Conservation (phyloP, 2,888 invertebrate species). For the Andrena chrysosceles region DNA sequence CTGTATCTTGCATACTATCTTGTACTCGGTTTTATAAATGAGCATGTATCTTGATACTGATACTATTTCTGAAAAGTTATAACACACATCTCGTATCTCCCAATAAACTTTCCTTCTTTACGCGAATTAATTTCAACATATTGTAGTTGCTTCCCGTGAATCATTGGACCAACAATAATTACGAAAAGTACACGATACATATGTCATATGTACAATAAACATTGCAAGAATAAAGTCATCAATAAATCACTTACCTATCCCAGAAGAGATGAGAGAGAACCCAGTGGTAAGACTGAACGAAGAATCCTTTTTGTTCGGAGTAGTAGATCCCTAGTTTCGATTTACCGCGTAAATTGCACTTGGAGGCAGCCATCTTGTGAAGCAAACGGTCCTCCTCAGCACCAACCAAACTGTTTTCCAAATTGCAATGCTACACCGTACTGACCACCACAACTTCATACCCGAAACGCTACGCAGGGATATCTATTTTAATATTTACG, state of each 20-base stretch:
- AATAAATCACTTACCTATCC: background rate
- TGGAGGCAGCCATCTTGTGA: conserved; percentile 51
- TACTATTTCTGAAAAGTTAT: too few species aligned
- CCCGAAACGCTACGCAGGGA: accelerated
- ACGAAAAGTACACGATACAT: background rate
- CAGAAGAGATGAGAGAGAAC: background rate
- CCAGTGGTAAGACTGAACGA: background rate
- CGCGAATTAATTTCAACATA: too few species aligned
- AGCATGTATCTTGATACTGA: too few species aligned
- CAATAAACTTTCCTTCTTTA: background rate
- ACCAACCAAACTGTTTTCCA: background rate
- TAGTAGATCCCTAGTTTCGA: background rate
- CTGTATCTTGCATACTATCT: background rate
- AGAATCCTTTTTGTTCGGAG: background rate
- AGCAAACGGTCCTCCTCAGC: background rate
- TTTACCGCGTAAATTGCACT: conserved; percentile 24
- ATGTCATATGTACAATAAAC: background rate
- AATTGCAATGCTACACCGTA: background rate
- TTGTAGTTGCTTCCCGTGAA: background rate
- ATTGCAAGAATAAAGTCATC: background rate
- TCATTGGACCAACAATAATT: background rate
- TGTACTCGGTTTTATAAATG: background rate
- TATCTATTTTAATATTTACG: background rate
- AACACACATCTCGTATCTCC: too few species aligned
- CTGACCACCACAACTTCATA: background rate